Conservation (phyloP, 2,113 vertebrate genomes). For the Pheucticus melanocephalus region DNA sequence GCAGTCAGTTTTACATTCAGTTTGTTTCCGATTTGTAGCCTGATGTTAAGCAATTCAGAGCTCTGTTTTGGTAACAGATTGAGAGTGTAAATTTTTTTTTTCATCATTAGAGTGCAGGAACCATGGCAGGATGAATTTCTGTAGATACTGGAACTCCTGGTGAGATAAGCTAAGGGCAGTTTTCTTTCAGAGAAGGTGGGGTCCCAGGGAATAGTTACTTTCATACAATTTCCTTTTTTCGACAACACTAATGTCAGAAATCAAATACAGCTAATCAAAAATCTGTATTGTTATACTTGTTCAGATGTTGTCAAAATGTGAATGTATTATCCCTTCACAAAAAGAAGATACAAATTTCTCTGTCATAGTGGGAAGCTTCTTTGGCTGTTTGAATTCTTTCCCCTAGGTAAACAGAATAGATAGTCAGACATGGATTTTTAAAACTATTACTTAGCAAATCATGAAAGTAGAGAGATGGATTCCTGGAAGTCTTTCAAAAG, state of each 20-base stretch:
- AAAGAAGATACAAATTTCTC: background rate
- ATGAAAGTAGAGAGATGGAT: background rate
- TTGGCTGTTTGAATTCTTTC: background rate
- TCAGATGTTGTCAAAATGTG: background rate
- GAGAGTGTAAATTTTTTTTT: background rate
- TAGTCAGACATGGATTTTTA: background rate
- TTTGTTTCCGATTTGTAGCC: background rate
- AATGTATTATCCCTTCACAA: background rate
- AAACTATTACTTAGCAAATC: background rate
- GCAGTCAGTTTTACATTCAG: background rate
- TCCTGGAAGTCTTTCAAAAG: background rate
- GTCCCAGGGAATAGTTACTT: background rate
- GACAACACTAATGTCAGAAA: background rate
- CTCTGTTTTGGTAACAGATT: background rate
- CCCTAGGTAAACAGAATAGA: background rate
- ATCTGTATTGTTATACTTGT: background rate
- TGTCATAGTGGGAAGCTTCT: background rate
- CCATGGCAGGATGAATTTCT: background rate
- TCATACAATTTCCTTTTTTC: background rate
- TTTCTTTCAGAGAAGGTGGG: background rate
- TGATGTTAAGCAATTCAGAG: background rate
- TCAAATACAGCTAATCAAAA: background rate
- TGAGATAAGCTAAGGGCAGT: background rate
- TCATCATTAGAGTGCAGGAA: background rate
- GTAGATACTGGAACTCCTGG: background rate